These are phyloP conservation scores for Drosophila borealis DNA, from an alignment of 2,888 invertebrate genomes.

Conservation along the genomic window DNA sequence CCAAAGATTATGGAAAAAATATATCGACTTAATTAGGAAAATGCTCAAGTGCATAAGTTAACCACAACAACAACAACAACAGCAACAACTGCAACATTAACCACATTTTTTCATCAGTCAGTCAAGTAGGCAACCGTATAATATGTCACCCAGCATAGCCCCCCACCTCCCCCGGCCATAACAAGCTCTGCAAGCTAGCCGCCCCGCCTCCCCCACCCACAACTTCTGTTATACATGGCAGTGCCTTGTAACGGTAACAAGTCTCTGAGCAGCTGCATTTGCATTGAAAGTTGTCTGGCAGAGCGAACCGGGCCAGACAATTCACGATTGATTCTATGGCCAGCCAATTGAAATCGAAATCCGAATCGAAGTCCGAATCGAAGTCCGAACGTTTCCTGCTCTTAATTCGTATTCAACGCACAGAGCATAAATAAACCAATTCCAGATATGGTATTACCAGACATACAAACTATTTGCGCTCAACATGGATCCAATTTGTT, in stretches of 20 bases:
- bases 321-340: constrained; percentile 17
- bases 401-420: constrained; percentile 26
- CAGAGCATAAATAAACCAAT: constrained; percentile 10
- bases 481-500: constrained; percentile 5
- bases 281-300: constrained; percentile 71
- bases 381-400: constrained; percentile 22
- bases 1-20: constrained; percentile 28
- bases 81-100: constrained; percentile 32
- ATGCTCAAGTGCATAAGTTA: constrained; percentile 69
- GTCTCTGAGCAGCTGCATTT: constrained; percentile 53
- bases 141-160: constrained; percentile 33
- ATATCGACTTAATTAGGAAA: constrained; percentile 66
- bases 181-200: too few species aligned
- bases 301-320: constrained; percentile 6
- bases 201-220: background rate
- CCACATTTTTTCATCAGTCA: constrained; percentile 62
- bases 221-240: constrained; percentile 5
- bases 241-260: constrained; percentile 52
- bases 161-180: background rate
- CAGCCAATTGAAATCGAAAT: constrained; percentile 55
- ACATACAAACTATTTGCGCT: constrained; percentile 14
- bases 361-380: constrained; percentile 12
- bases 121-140: constrained; percentile 31
- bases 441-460: constrained; percentile 12
- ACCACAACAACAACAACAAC: constrained; percentile 4